Evolutionary conservation across 2,888 invertebrate species (phyloP), one percentile per base, ranked within the genome.

Genomic region (Oasisia sp.): DNA sequence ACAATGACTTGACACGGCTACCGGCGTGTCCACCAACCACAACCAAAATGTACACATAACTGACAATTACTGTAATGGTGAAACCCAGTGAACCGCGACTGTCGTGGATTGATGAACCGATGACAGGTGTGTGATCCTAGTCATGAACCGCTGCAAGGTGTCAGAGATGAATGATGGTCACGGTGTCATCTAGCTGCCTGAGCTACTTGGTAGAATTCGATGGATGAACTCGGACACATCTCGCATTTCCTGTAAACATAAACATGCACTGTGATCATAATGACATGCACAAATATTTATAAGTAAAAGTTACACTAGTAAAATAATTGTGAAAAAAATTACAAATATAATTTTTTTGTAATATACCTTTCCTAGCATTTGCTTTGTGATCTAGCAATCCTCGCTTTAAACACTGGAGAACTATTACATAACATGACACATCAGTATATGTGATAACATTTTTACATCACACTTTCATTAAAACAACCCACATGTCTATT

Each of bases 151-250:
- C n/a, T 19, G 74, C 74, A 27, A 74, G 74, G 74, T 74, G 74
- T 74, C 74, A 3, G 74, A 74, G 74, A n/a, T 74, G 74, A 74
- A 74, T n/a, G 27, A 74, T 7, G n/a, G 74, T 74, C 74, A 74
- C 7, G 2, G 27, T 74, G 74, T 74, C 19, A 74, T 74, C 74
- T 74, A 74, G 74, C 7, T 74, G 74, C 27, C 7, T 7, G 93
- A 58, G 58, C 27, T 58, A 4, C 4, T 58, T 19, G 93, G 93
- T 38, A 94, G 92, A 89, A 38, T 50, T 32, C 92, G 92, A 7
- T 44, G 90, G 38, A 94, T 93, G 89, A 94, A 94, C 50, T 93
- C 90, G 89, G 93, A 92, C 32, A 94, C 93, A 45, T 94, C 93
- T 38, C 91, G 89, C 94, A 94, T 92, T 91, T 94, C 94, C 94